Evolutionary conservation across 2,888 invertebrate genomes (phyloP).

Genomic region (Drepana falcataria): DNA sequence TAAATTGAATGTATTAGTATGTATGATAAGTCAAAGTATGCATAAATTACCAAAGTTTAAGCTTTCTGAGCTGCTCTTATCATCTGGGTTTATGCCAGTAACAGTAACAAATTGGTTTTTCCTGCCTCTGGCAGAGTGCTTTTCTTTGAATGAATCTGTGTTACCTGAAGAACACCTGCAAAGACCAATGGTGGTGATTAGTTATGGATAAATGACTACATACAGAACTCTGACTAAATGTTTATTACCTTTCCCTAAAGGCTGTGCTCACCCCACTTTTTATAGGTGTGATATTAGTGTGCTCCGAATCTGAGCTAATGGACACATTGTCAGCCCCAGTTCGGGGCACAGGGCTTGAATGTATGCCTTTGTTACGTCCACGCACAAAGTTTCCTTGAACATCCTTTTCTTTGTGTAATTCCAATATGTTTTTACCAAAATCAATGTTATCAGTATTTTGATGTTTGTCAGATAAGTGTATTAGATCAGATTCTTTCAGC

Average conservation of each 20-base stretch:
- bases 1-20: neutral
- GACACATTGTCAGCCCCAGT: slow-evolving; percentile 75
- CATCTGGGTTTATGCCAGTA: slow-evolving; percentile 79
- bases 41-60: slow-evolving; percentile 78
- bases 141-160: slow-evolving; percentile 60
- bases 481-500: slow-evolving; percentile 82
- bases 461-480: slow-evolving; percentile 41
- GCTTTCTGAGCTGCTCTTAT: slow-evolving; percentile 90
- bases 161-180: slow-evolving; percentile 61
- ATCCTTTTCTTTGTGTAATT: slow-evolving; percentile 45
- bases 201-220: neutral
- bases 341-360: slow-evolving; percentile 56
- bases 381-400: slow-evolving; percentile 41
- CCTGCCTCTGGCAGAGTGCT: slow-evolving; percentile 45
- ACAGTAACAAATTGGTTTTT: slow-evolving; percentile 67
- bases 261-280: slow-evolving; percentile 65
- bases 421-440: slow-evolving; percentile 29
- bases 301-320: slow-evolving; percentile 87
- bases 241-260: slow-evolving; percentile 80
- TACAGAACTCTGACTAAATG: slow-evolving; percentile 3
- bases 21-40: neutral
- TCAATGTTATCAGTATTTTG: slow-evolving; percentile 44
- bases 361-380: slow-evolving; percentile 49
- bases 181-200: slow-evolving; percentile 4
- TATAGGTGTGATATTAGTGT: slow-evolving; percentile 81